A percentile compares a stretch with the other conserved stretches of the same genome.
phyloP scores from a whole-genome alignment of 2,888 invertebrate genomes.

The Eupithecia subumbrata region DNA sequence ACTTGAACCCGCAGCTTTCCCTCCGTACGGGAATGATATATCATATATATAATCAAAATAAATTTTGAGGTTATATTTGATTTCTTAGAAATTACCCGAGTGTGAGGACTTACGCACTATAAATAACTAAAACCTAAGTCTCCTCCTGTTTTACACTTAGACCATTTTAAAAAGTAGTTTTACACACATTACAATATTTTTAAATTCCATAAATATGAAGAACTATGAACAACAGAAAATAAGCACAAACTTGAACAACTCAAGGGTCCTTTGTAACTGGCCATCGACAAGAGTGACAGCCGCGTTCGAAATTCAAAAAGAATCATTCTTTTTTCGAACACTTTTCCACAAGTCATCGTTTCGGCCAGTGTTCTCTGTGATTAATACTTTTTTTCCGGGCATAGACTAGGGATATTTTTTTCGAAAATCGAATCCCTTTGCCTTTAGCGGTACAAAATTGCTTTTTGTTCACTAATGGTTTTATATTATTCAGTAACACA shows the following conservation, averaged over 20 bases:
- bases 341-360: constrained; percentile 70
- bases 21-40: no score
- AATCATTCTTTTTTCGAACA: constrained; percentile 61
- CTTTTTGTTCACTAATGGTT: constrained; percentile 44
- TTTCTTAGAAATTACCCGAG: no score
- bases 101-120: no score
- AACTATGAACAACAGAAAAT: constrained; percentile 9
- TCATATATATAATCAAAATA: no score
- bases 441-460: constrained; percentile 39
- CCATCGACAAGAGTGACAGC: constrained; percentile 59
- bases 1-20: no score
- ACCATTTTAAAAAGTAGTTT: no score
- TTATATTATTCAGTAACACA: constrained; percentile 37
- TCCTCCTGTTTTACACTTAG: not conserved
- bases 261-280: constrained; percentile 53
- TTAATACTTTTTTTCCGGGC: constrained; percentile 60
- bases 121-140: no score
- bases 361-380: constrained; percentile 71
- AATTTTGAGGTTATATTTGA: no score
- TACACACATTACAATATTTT: not conserved
- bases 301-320: constrained; percentile 56
- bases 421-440: constrained; percentile 33
- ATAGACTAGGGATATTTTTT: constrained; percentile 41
- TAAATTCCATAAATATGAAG: not conserved
- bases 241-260: constrained; percentile 6